Evolutionary conservation across 2,113 vertebrate species (phyloP), one percentile per base, ranked within the genome.

Genomic region (Lophotis ruficrista): DNA sequence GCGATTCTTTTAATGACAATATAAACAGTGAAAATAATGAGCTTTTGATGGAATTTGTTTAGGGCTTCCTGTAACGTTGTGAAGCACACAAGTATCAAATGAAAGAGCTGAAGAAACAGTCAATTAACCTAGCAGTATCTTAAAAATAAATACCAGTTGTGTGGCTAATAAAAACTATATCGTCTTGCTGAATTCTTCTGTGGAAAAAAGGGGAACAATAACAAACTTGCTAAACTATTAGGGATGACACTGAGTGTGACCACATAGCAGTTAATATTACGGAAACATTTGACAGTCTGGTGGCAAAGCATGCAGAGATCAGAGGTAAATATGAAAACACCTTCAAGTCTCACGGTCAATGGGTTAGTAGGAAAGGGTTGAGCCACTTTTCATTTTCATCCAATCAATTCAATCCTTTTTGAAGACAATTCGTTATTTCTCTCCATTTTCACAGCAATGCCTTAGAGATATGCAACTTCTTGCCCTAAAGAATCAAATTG

Each of bases 341-440:
- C 28, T 94, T n/a, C 83, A 71, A 60, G 64, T 64, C 66, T 93
- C 80, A 38, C 82, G 88, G 58, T 8, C 54, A 87, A 12, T 28
- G 70, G 85, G 90, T 80, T 37, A 81, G 64, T 25, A 94, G 76
- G 85, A 70, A 73, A 62, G 30, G 35, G 78, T 51, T 83, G 93
- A 98, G 97, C 98, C 98, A 98, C 95, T 98, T 97, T 97, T 96
- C 98, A 98, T 97, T 97, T 96, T 54, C n/a, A 87, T 54, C 35
- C 0, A 4, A 35, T 68, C 60, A 31, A 17, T 62, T 91, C 7
- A 9, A n/a, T 23, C 38, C 18, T 16, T 81, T 89, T 47, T 31
- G 31, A 25, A 33, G 2, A 27, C 41, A 41, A 0, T 17, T 18
- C n/a, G 5, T n/a, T 16, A 23, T 24, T 51, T 43, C 23, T 62